These are phyloP conservation scores for Saccostrea glomerata DNA, from an alignment of 1,140 invertebrate genomes.

Conservation along the genomic window DNA sequence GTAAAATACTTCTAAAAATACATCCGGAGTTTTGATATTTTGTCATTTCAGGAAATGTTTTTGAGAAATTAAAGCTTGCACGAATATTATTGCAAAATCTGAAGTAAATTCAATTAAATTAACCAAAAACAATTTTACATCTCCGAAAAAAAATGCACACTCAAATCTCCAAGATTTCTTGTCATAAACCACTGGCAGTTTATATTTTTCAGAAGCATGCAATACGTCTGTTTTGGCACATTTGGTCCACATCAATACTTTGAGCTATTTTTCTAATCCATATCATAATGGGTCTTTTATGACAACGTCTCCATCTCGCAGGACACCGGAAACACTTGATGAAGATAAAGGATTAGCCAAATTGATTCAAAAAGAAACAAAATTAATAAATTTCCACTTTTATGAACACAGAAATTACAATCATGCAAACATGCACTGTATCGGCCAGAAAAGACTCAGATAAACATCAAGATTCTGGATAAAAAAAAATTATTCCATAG, in stretches of 20 bases:
- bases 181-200: conserved; percentile 4
- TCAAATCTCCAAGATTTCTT: background rate
- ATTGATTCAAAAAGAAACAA: conserved; percentile 35
- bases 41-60: no score
- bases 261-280: conserved; percentile 31
- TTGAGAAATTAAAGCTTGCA: background rate
- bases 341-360: conserved; percentile 23
- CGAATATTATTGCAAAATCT: background rate
- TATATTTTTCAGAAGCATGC: conserved; percentile 28
- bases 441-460: background rate
- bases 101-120: background rate
- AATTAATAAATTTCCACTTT: conserved; percentile 33
- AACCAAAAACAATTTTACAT: background rate
- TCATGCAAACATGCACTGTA: background rate
- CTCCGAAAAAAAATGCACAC: background rate
- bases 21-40: no score
- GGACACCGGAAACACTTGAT: conserved; percentile 17
- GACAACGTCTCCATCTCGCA: conserved; percentile 1
- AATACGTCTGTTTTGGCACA: background rate
- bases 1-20: no score
- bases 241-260: conserved; percentile 14
- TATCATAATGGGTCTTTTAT: conserved; percentile 24
- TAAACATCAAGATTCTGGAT: conserved; percentile 3
- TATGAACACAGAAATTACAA: background rate
- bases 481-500: background rate